Conservation (phyloP, 2,113 vertebrate species). For the Collichthys lucidus region DNA sequence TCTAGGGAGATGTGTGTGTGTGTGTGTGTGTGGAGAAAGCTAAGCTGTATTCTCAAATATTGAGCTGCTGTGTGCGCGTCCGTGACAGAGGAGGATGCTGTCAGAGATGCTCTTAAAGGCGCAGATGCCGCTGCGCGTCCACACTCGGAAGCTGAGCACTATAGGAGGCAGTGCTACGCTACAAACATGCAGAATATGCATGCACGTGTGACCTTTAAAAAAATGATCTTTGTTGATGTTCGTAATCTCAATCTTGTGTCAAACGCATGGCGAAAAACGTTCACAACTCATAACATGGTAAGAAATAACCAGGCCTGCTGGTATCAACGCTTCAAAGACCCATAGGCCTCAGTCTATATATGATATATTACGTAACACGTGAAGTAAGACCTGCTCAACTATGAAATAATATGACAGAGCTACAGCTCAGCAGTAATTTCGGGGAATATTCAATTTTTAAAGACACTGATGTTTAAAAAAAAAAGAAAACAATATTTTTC, state of each 20-base stretch:
- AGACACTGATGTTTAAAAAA: neutral
- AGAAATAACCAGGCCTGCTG: neutral
- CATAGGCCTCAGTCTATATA: neutral
- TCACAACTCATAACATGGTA: neutral
- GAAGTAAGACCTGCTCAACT: neutral
- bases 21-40: slow-evolving; percentile 35
- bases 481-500: neutral
- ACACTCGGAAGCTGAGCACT: neutral
- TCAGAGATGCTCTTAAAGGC: slow-evolving; percentile 83
- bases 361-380: slow-evolving; percentile 32
- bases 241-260: neutral
- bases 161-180: neutral
- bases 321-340: neutral
- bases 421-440: slow-evolving; percentile 9
- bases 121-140: slow-evolving; percentile 52
- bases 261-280: neutral
- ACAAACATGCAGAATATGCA: neutral
- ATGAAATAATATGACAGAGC: neutral
- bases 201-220: too few species aligned
- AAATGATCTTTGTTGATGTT: neutral
- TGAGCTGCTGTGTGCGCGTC: slow-evolving; percentile 67
- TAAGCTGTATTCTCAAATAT: slow-evolving; percentile 58
- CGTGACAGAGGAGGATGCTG: slow-evolving; percentile 77
- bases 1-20: slow-evolving; percentile 19
- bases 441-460: neutral